Percentiles rank a stretch among this genome's conserved stretches.
Conservation (phyloP, 1,140 invertebrate genomes). For the Apis dorsata region DNA sequence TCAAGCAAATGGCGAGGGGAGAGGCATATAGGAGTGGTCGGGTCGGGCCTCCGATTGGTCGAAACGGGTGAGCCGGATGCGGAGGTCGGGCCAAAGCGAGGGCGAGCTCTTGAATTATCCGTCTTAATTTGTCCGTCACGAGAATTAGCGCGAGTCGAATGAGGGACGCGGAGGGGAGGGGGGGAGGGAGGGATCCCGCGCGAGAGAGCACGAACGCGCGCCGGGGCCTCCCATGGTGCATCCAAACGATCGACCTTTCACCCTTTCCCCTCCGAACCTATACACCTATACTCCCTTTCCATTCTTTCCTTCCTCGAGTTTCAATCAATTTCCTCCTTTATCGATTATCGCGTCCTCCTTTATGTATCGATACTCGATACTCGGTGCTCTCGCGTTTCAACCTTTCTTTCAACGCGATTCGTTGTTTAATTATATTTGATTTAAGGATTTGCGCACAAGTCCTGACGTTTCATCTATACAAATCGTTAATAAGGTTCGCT, state of each 20-base stretch:
- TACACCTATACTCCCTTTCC: slow-evolving; percentile 19
- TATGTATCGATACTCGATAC: background rate
- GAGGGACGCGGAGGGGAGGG: slow-evolving; percentile 9
- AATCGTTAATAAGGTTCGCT: slow-evolving; percentile 51
- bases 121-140: slow-evolving; percentile 60
- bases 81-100: slow-evolving; percentile 32
- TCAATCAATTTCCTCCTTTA: background rate
- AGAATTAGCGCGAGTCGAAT: slow-evolving; percentile 50
- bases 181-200: background rate
- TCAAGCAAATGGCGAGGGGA: background rate
- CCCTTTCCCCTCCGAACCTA: background rate
- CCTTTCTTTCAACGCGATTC: background rate
- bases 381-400: background rate
- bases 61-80: slow-evolving; percentile 43
- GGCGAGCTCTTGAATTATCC: slow-evolving; percentile 51
- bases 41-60: slow-evolving; percentile 47
- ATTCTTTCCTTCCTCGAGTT: background rate
- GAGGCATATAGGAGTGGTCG: slow-evolving; percentile 23
- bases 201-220: slow-evolving; percentile 15
- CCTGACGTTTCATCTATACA: slow-evolving; percentile 31
- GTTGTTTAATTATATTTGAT: slow-evolving; percentile 17
- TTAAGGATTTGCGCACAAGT: background rate
- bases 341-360: slow-evolving; percentile 35
- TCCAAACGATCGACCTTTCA: slow-evolving; percentile 38
- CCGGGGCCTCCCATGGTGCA: slow-evolving; percentile 48